Conservation (phyloP, 2,888 invertebrate genomes). For the Artemia sinica region DNA sequence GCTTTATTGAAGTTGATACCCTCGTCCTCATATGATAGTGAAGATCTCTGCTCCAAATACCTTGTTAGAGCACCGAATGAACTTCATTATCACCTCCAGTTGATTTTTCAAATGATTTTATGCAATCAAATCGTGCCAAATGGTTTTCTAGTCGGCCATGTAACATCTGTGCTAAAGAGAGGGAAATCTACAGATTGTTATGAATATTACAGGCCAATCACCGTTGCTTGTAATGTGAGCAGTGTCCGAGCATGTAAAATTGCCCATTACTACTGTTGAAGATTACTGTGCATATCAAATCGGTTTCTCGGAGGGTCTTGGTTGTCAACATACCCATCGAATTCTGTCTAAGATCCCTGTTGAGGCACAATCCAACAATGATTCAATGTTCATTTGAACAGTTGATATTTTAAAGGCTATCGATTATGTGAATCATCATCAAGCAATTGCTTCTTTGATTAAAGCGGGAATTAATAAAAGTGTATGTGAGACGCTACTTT, state of each 20-base stretch:
- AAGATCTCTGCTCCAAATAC: background rate
- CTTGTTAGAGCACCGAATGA: background rate
- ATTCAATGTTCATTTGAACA: background rate
- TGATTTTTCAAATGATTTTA: background rate
- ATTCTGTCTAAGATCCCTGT: background rate
- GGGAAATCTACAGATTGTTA: background rate
- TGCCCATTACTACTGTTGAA: background rate
- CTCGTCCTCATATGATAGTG: background rate
- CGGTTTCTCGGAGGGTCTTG: background rate
- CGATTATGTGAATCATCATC: background rate
- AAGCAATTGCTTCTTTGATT: background rate
- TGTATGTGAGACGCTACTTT: background rate
- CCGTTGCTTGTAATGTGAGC: background rate
- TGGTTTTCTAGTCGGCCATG: background rate
- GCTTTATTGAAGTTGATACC: background rate
- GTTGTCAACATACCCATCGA: conserved; percentile 1
- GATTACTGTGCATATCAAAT: background rate
- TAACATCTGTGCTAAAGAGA: background rate
- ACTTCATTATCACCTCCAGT: background rate
- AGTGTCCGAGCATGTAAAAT: background rate
- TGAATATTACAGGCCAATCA: background rate
- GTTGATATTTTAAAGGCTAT: background rate
- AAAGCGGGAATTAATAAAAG: background rate
- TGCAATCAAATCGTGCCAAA: background rate
- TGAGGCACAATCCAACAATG: background rate